Evolutionary conservation across 2,113 vertebrate species (phyloP), one percentile per base, ranked within the genome.

Genomic region (Phyllopteryx taeniolatus): DNA sequence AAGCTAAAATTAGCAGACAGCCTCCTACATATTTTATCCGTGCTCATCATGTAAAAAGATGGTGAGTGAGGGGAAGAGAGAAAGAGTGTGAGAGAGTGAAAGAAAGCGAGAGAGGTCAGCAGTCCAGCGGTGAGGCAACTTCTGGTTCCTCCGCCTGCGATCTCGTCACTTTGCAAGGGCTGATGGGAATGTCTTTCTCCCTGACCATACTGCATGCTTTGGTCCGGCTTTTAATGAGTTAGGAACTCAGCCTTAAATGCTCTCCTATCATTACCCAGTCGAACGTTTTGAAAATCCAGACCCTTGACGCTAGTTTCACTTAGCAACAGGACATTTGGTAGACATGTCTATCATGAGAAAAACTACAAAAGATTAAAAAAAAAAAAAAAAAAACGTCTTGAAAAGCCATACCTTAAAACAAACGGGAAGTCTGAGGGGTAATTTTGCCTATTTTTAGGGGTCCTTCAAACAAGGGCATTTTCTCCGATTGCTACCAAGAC

Each of bases 21-120:
- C 78, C 83, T 89, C 7, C 79, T 91, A 83, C 89, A 91, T 91
- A 88, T 90, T 91, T 90, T 85, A 90, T 90, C 65, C 69, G 51
- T 31, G 61, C 76, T 86, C 83, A 83, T 88, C 87, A 75, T 71
- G 74, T 69, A 72, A 56, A 39, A 66, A 78, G 73, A 62, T 69
- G 59, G 59, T 9, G 54, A 54, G 79, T 60, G 44, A 65, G 73
- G 57, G 5, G 22, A 6, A 46, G n/a, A 65, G 63, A 46, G 42
- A 22, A 8, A 27, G 42, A 65, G 63, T 2, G 39, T 2, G 39
- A 43, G 62, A 64, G 20, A 63, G 35, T 27, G 35, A 42, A 1
- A 42, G 61, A 61, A 61, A 66, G 53, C 2, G 64, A 66, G 79
- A 73, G 80, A 85, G 85, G 85, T 90, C 87, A 88, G 81, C 78